Base-by-base conservation (phyloP, 2,797 vertebrate genomes). In the Vireo griseus region DNA sequence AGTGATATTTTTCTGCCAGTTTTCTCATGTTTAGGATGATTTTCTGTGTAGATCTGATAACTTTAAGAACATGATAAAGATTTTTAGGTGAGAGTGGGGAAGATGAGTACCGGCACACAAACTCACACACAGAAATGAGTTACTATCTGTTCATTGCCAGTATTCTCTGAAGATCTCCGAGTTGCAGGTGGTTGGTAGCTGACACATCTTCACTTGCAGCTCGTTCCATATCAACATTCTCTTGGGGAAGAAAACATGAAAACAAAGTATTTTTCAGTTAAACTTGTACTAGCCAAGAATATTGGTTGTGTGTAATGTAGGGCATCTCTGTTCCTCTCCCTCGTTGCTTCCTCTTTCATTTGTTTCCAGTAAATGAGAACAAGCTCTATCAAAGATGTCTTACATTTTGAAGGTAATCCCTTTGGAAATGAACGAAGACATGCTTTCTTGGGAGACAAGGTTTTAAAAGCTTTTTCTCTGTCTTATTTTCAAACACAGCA, bases 301-400 rank as follows among this genome's bases (percentile, higher is more conserved):
- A 87, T 61, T 45, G 65, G 45, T 86, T 86, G 33, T 52, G 17
- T 67, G 51, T 50, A 72, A 88, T 37, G 45, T 83, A 83, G 35
- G 40, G 10, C n/a, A 88, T 83, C 67, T 96, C 58, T 79, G 37
- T 79, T 85, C 52, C 40, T 86, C 28, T 78, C 66, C 61, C 75
- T 83, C 0, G 2, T 69, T 75, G 17, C 52, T 95, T 68, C 40
- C 29, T 73, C 47, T 95, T 91, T 92, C 89, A 55, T 94, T 96
- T 94, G 44, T 94, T 93, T 91, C 84, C 87, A 77, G 68, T 86
- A 94, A 94, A 94, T 74, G 68, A 89, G 81, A 92, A 96, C 72
- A 92, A 92, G 61, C 20, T 82, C 31, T 88, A 76, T 95, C 92
- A 95, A 95, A 92, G 55, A 48, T 47, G 58, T 19, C 83, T 94